Conservation (phyloP, 2,888 invertebrate species). For the Metellina segmentata region DNA sequence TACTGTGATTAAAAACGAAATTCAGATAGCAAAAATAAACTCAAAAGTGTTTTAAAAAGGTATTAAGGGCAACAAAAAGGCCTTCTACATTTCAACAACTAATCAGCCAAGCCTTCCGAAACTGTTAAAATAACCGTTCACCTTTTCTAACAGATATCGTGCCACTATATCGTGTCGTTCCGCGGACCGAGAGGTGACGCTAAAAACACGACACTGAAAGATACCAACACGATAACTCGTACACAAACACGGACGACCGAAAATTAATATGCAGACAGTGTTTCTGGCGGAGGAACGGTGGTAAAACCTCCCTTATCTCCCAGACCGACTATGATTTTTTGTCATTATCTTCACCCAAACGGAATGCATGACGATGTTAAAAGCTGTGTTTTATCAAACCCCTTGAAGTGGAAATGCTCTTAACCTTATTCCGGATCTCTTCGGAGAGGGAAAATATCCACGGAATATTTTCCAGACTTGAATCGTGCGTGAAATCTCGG, state of each 20-base stretch:
- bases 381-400: conserved; percentile 3
- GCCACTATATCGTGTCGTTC: too few relatives aligned
- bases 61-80: too few relatives aligned
- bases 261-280: background rate
- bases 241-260: background rate
- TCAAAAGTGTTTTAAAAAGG: too few relatives aligned
- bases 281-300: background rate
- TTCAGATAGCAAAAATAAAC: too few relatives aligned
- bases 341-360: conserved; percentile 3
- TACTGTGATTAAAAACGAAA: too few relatives aligned
- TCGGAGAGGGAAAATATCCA: background rate
- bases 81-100: too few relatives aligned
- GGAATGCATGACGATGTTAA: conserved; percentile 10
- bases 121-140: too few relatives aligned
- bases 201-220: background rate
- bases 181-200: background rate
- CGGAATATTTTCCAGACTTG: background rate
- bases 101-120: too few relatives aligned
- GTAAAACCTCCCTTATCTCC: background rate
- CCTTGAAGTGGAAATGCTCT: conserved; percentile 34
- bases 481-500: conserved; percentile 13
- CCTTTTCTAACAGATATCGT: too few relatives aligned
- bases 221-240: background rate
- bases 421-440: conserved; percentile 28
- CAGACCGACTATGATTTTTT: background rate